Percentiles rank a stretch among this genome's conserved stretches.
These are phyloP conservation scores for Sylvietta virens DNA, from an alignment of 2,113 vertebrate genomes.

Conservation along the genomic window DNA sequence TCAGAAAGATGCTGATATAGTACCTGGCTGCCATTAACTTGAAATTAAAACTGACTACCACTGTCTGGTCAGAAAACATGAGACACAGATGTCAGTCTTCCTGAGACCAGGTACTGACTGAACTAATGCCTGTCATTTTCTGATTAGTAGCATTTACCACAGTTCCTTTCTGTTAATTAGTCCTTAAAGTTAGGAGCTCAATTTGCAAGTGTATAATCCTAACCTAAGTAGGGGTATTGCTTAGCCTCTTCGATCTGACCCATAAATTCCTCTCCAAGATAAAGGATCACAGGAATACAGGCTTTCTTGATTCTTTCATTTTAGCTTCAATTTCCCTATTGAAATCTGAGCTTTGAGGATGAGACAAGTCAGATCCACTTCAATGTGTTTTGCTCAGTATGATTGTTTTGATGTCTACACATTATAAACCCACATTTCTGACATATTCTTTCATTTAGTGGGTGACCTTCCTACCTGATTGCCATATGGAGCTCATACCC, in stretches of 20 bases:
- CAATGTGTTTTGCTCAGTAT: neutral
- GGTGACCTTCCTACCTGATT: neutral
- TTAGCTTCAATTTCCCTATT: neutral
- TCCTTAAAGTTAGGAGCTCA: neutral
- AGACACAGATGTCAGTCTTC: neutral
- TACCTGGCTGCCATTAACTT: neutral
- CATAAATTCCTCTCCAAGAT: neutral
- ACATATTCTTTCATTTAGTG: neutral
- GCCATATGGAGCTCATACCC: neutral
- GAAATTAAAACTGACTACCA: neutral
- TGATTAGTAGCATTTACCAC: neutral
- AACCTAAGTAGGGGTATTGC: neutral
- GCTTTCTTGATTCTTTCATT: neutral
- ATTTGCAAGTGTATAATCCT: neutral
- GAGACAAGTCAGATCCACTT: neutral
- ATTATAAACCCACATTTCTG: neutral
- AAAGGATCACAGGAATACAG: neutral
- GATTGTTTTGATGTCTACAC: neutral
- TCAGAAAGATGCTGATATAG: neutral
- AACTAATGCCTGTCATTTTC: neutral
- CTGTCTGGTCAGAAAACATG: neutral
- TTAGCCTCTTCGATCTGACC: neutral
- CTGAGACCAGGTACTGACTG: neutral
- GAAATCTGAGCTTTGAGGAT: constrained; percentile 34
- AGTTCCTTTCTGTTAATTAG: neutral